A percentile compares a stretch with the other conserved stretches of the same genome.
phyloP scores from a whole-genome alignment of 2,888 invertebrate species.

The Kryphioiulus occultus region DNA sequence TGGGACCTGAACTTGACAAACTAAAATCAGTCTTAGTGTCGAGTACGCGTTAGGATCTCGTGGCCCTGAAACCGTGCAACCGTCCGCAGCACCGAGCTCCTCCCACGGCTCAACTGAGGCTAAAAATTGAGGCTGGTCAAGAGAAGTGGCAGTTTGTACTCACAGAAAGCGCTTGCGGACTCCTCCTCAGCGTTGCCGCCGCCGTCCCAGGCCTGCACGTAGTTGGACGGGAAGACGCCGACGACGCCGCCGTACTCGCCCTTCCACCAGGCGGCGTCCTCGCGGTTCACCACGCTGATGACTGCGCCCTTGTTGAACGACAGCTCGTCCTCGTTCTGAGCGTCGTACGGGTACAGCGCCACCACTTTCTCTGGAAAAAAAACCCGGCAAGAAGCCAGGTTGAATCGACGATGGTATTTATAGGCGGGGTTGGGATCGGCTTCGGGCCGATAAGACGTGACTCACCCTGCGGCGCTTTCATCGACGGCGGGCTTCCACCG shows the following conservation, averaged over 20 bases:
- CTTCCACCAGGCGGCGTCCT: slow-evolving; percentile 98
- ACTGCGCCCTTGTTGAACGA: slow-evolving; percentile 91
- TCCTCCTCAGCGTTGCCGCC: neutral
- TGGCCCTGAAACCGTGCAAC: too few species aligned
- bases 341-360: slow-evolving; percentile 91
- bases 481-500: neutral
- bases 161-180: neutral
- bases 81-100: too few species aligned
- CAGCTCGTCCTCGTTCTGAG: slow-evolving; percentile 93
- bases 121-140: too few species aligned
- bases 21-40: too few species aligned
- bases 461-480: neutral
- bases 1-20: too few species aligned
- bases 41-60: too few species aligned
- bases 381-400: too few species aligned
- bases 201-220: slow-evolving; percentile 68
- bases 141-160: neutral
- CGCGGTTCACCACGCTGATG: slow-evolving; percentile 85
- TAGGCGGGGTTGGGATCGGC: too few species aligned
- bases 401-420: too few species aligned
- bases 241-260: slow-evolving; percentile 90
- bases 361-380: slow-evolving; percentile 77
- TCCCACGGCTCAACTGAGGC: too few species aligned
- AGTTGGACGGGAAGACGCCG: slow-evolving; percentile 95
- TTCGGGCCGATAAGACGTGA: too few species aligned